These are phyloP conservation scores for Cynaeus angustus DNA, from an alignment of 2,888 invertebrate species.

Conservation along the genomic window DNA sequence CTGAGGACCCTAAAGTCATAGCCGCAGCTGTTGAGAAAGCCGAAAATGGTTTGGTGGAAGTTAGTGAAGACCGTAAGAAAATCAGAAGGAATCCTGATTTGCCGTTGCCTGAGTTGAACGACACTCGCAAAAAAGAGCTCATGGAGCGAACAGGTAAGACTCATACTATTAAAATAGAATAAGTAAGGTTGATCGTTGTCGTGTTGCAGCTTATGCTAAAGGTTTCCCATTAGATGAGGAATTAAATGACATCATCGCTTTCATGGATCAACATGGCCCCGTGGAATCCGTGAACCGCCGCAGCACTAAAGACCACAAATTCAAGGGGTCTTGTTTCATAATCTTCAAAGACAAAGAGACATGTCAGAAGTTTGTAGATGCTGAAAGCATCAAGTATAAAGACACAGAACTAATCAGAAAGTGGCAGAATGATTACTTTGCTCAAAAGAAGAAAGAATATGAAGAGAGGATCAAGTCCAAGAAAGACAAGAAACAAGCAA, in stretches of 20 bases:
- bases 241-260: slow-evolving; percentile 82
- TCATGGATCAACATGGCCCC: slow-evolving; percentile 79
- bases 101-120: slow-evolving; percentile 89
- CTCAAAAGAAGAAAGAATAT: slow-evolving; percentile 80
- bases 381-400: slow-evolving; percentile 78
- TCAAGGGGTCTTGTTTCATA: slow-evolving; percentile 95
- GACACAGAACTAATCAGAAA: slow-evolving; percentile 80
- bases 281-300: slow-evolving; percentile 79
- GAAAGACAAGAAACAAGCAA: slow-evolving; percentile 75
- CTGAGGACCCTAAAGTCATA: slow-evolving; percentile 81
- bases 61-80: slow-evolving; percentile 76
- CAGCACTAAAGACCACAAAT: slow-evolving; percentile 77
- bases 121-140: slow-evolving; percentile 87
- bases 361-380: slow-evolving; percentile 85
- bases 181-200: too few relatives aligned
- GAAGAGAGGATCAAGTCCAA: slow-evolving; percentile 73
- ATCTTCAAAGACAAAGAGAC: slow-evolving; percentile 88
- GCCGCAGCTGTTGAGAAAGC: slow-evolving; percentile 84
- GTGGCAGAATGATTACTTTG: slow-evolving; percentile 82
- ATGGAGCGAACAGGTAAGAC: slow-evolving; percentile 78
- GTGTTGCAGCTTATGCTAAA: slow-evolving; percentile 87
- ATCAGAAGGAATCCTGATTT: slow-evolving; percentile 83
- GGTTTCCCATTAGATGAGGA: slow-evolving; percentile 83
- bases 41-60: slow-evolving; percentile 81
- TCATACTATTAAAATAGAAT: not conserved